These are phyloP conservation scores for Hymenochirus boettgeri DNA, from an alignment of 2,113 vertebrate genomes.

Conservation along the genomic window DNA sequence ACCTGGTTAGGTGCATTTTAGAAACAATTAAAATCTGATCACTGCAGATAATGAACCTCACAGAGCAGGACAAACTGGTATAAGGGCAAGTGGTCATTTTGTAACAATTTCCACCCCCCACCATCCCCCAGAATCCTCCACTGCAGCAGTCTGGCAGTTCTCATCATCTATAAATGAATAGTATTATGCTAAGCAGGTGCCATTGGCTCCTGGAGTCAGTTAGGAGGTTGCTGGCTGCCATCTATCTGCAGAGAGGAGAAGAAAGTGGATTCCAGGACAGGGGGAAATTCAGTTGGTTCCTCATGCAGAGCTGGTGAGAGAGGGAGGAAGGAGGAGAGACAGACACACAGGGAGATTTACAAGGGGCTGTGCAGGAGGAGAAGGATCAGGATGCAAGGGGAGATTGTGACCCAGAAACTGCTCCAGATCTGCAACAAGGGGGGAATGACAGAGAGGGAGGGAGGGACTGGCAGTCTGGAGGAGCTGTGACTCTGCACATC, in stretches of 20 bases:
- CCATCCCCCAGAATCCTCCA: too few relatives aligned
- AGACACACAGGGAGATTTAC: slow-evolving; percentile 4
- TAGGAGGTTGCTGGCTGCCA: slow-evolving; percentile 37
- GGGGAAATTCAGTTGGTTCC: slow-evolving; percentile 21
- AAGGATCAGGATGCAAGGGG: slow-evolving; percentile 22
- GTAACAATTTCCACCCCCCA: too few relatives aligned
- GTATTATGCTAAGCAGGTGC: not conserved
- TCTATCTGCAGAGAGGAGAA: slow-evolving; percentile 23
- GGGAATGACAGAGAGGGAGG: not conserved
- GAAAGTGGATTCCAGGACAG: slow-evolving; percentile 40
- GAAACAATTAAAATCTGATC: too few relatives aligned
- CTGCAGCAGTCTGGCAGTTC: too few relatives aligned
- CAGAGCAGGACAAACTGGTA: too few relatives aligned
- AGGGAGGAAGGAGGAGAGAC: not conserved
- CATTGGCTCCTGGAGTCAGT: slow-evolving; percentile 3
- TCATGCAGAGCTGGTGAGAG: slow-evolving; percentile 37
- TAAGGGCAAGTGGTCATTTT: too few relatives aligned
- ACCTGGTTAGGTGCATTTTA: too few relatives aligned
- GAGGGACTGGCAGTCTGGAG: slow-evolving; percentile 25
- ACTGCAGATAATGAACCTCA: too few relatives aligned
- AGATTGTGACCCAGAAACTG: slow-evolving; percentile 29
- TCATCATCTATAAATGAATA: too few relatives aligned
- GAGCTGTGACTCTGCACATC: slow-evolving; percentile 33
- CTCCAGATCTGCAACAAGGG: slow-evolving; percentile 11
- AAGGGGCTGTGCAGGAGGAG: slow-evolving; percentile 13